Base-by-base conservation (phyloP, 2,888 invertebrate species). In the Acutogordius australiensis region DNA sequence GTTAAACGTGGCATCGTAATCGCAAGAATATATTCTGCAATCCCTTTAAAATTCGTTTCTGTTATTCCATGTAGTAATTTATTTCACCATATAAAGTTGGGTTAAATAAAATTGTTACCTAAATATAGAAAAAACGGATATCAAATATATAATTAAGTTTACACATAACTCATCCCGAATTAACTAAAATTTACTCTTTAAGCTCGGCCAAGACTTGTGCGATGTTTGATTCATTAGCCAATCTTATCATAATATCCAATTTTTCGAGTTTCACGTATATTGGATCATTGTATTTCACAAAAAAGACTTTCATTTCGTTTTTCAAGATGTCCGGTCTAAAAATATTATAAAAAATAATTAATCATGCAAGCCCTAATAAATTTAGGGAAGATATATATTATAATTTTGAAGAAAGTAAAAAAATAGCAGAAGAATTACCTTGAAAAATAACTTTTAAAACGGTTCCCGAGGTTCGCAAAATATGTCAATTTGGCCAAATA, bases 251-350 rank as follows among this genome's bases (percentile, higher is more conserved):
- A 62, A 97, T 97, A 70, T 97, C 97, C 66, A 97, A 70, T 70
- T 97, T 97, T 71, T 97, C 97, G 63, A 97, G 76, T 71, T 97
- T 97, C 51, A 99, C 97, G 72, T 99, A 97, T 70, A 99, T 99
- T 0, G 97, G 97, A 74, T 99, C 97, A 72, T 97, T 99, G 76
- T 99, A 97, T 70, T 97, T 97, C 44, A 99, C 97, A 71, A 97
- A 97, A 76, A 97, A 99, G 60, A 86, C 87, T 77, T 97, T 97
- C 94, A 99, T 94, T 74, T 99, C 97, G 67, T 94, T 90, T 70
- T 97, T 97, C 57, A 99, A 74, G 65, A 99, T 94, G 62, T 99
- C 97, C 0, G 94, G 88, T 51, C 91, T 71, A 61, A n/a, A 66
- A 65, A 56, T 45, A 56, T 37, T 37, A 37, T 37, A 37, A 13